phyloP scores from a whole-genome alignment of 2,888 invertebrate genomes.

The Monopis laevigella region DNA sequence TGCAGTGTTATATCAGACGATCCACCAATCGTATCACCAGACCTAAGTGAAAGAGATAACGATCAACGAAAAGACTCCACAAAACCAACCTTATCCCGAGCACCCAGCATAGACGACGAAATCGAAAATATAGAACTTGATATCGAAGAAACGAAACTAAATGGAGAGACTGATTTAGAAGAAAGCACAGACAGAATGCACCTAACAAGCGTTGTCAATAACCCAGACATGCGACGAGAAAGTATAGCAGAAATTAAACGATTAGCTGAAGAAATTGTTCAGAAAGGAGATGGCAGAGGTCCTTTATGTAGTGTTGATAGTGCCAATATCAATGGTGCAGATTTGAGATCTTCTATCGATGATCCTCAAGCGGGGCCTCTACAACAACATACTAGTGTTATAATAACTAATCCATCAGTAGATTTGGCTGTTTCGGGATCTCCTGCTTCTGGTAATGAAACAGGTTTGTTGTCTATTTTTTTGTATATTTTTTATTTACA shows the following conservation, averaged over 20 bases:
- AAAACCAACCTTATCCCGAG: conserved; percentile 49
- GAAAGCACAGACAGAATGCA: conserved; percentile 36
- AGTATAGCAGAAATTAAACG: conserved; percentile 60
- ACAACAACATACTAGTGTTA: conserved; percentile 69
- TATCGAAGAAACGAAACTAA: conserved; percentile 41
- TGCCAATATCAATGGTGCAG: conserved; percentile 44
- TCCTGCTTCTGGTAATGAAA: conserved; percentile 50
- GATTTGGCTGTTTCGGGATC: conserved; percentile 65
- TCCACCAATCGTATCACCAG: conserved; percentile 55
- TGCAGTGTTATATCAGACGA: conserved; percentile 65
- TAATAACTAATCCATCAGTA: conserved; percentile 77
- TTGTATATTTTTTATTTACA: no score
- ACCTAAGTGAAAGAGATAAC: conserved; percentile 39
- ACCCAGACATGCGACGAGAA: conserved; percentile 55
- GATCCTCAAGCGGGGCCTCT: conserved; percentile 31
- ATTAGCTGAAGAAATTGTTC: conserved; percentile 57
- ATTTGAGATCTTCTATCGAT: conserved; percentile 41
- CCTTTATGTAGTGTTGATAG: conserved; percentile 55
- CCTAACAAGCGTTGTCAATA: conserved; percentile 51
- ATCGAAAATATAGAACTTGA: conserved; percentile 28
- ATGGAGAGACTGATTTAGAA: conserved; percentile 64
- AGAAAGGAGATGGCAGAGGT: conserved; percentile 54
- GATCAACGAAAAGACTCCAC: conserved; percentile 32
- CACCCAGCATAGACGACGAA: conserved; percentile 59
- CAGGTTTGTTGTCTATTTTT: conserved; percentile 31